Conservation (phyloP, 2,113 vertebrate genomes). For the Ptilonorhynchus violaceus region DNA sequence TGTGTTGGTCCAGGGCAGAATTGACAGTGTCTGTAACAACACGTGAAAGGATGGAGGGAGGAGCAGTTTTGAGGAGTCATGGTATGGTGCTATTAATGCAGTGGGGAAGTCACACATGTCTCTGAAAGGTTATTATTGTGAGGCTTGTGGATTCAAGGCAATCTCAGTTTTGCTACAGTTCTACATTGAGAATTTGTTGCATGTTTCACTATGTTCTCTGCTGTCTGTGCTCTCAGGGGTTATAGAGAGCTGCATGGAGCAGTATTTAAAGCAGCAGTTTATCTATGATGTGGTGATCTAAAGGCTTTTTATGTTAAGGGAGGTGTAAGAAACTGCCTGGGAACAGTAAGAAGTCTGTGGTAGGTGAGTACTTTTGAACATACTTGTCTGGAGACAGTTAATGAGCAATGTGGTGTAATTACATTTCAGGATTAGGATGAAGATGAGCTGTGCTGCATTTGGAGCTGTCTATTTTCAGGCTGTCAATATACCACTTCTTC, state of each 20-base stretch:
- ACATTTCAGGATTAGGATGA: neutral
- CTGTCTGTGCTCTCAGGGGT: neutral
- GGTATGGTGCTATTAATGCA: neutral
- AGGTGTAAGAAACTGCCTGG: neutral
- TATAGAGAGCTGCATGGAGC: neutral
- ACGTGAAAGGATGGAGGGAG: neutral
- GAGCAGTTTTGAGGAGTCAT: neutral
- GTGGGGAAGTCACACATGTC: neutral
- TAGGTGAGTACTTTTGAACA: neutral
- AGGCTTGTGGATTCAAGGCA: neutral
- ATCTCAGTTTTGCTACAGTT: neutral
- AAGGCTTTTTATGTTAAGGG: neutral
- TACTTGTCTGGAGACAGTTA: conserved; percentile 20
- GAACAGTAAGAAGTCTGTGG: neutral
- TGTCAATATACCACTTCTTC: neutral
- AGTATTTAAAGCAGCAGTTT: neutral
- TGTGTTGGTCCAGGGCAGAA: neutral
- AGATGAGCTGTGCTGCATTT: conserved; percentile 6
- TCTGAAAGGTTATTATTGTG: neutral
- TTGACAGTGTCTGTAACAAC: neutral
- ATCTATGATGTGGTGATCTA: neutral
- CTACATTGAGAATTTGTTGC: neutral
- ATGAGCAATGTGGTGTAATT: conserved; percentile 27
- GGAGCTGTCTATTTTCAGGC: neutral
- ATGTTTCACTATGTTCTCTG: neutral